Evolutionary conservation across 2,888 invertebrate genomes (phyloP), one percentile per base, ranked within the genome.

Genomic region (Koerneria pararmatus): DNA sequence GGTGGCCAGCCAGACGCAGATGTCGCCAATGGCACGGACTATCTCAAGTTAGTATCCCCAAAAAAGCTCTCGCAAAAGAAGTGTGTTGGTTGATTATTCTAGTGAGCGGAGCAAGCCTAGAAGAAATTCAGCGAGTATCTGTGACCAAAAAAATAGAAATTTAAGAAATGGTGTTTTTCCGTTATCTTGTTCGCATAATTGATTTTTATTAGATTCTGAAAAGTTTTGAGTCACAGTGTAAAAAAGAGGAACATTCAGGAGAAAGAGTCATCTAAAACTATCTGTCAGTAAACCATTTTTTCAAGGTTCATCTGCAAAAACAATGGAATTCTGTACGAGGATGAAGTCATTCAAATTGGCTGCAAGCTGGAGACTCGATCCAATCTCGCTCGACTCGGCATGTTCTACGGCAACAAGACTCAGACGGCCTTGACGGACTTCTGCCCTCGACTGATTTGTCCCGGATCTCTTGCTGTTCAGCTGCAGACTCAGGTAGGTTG

Each of bases 301-400:
- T 85, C 27, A 76, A 89, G 89, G 84, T 92, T 95, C 84, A 88
- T 94, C 69, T 93, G 92, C 85, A 98, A 97, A 87, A 94, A 94
- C 85, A 97, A 95, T 86, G 98, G 98, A 66, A 94, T 98, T 31
- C 88, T 98, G 31, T 98, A 93, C 87, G 98, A 98, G 87, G 97
- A 95, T 86, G 95, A 97, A 84, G 87, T 95, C 78, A 90, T 95
- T 70, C 98, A 99, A 87, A 93, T 98, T 82, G 82, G 82, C 49
- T 82, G 74, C 1, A 97, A 98, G 86, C 92, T 95, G 82, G 98
- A 98, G 86, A 71, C 78, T 3, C 88, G 95, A 78, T 92, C 93
- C 85, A 97, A 97, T 86, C 88, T 98, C 79, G 97, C 95, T 24
- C 89, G 97, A 19, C 88, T 98, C 79, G 93, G 93, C 46, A 87